Evolutionary conservation across 2,113 vertebrate species (phyloP), one percentile per base, ranked within the genome.

Genomic region (Ondatra zibethicus): DNA sequence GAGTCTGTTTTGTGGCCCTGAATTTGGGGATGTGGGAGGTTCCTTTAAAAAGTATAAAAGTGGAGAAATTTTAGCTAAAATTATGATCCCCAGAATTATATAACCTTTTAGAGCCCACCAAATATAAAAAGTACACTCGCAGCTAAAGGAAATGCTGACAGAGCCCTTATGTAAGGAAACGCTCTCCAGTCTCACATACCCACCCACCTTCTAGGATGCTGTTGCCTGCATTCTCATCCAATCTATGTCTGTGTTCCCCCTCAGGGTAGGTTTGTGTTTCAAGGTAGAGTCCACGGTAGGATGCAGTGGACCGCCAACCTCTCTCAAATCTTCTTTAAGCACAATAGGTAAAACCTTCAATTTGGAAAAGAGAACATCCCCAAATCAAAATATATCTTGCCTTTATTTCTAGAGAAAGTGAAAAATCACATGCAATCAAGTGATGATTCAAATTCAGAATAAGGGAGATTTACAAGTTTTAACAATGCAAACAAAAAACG

Each of bases 381-480:
- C 25, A 91, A 78, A 29, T 55, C 86, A 12, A 19, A 89, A 95
- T 92, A 85, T 1, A 45, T 77, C 55, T 96, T 93, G 17, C 47
- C 70, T 88, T 10, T 88, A 92, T 88, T 90, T 88, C 27, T 77
- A 89, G 58, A 94, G 72, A 97, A 85, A 72, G 52, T 33, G 21
- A 50, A 70, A 96, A 96, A 95, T 9, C 58, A 68, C 5, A n/a
- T 9, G 21, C 66, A 94, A 36, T 89, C 50, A 73, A 82, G 31
- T 70, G 81, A 94, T 52, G 92, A 42, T 78, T 61, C 94, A 85
- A 95, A 82, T 91, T 50, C 23, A 95, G 25, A 95, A 39, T 91
- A 93, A 93, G 63, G 68, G 31, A 82, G 89, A 92, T 58, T 90
- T 52, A 52, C 45, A 92, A 94, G 33, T 95, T 91, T 95, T 86